Base-by-base conservation (phyloP, 1,140 invertebrate genomes). In the Polyergus mexicanus region DNA sequence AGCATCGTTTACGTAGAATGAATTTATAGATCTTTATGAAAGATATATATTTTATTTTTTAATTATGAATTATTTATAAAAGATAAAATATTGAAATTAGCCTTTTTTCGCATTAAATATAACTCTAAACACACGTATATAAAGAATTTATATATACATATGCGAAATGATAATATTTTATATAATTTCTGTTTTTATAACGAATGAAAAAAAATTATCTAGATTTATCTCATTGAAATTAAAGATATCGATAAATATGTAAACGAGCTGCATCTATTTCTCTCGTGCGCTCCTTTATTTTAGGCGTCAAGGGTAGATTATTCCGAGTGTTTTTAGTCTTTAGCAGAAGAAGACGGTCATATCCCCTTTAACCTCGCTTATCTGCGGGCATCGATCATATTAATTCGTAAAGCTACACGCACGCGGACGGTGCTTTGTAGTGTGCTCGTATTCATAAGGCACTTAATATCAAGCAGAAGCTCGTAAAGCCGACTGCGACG, bases 391-490 rank as follows among this genome's bases (percentile, higher is more conserved):
- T 81, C 69, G 66, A 84, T 86, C 72, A 65, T 22, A 88, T 88
- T 86, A 86, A 88, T 86, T 88, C 51, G 25, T 84, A 56, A 76
- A 5, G 44, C 28, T 71, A 71, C n/a, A 51, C 19, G 41, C 32
- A 63, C 16, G n/a, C 25, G 28, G 11, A 69, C 22, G 25, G 5
- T 0, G 25, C 11, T 69, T 62, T 1, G 11, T 22, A 13, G 13
- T 60, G 5, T 68, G 32, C 25, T 54, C n/a, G 44, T 47, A 87
- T 65, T 71, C 54, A 60, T 78, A 84, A 87, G 68, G 25, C 63
- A 71, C 38, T 85, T 86, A 85, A 86, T 87, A 83, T 83, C 62
- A 66, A 65, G 51, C 63, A 28, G 38, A 66, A 74, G 38, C 78
- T 56, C 77, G 41, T 86, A 71, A 80, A 86, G 35, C 60, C 60